Conservation (phyloP, 2,797 vertebrate species). For the Chaetophractus vellerosus region DNA sequence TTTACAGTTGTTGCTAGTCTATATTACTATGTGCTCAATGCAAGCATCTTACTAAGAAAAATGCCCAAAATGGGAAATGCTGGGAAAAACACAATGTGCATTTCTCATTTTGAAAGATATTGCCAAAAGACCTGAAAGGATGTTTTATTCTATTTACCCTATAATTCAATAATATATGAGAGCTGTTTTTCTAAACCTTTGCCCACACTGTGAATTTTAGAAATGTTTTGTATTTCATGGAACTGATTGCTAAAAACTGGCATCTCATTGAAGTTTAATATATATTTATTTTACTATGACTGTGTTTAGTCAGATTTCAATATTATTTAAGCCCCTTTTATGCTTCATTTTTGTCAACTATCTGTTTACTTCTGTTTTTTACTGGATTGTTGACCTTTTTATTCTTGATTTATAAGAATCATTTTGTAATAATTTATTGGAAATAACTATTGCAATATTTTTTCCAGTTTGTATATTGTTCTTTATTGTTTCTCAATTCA, state of each 20-base stretch:
- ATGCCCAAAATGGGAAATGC: neutral
- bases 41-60: neutral
- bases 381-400: neutral
- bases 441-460: neutral
- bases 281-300: neutral
- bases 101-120: slow-evolving; percentile 30
- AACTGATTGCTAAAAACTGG: neutral
- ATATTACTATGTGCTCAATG: neutral
- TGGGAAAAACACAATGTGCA: neutral
- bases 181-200: neutral
- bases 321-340: neutral
- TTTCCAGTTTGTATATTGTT: neutral
- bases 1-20: neutral
- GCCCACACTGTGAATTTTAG: neutral
- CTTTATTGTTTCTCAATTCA: neutral
- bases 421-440: neutral
- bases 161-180: neutral
- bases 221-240: neutral
- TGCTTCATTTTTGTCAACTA: neutral
- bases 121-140: neutral
- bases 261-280: neutral
- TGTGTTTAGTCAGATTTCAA: neutral
- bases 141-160: neutral
- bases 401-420: neutral
- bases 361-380: neutral